Evolutionary conservation across 2,797 vertebrate genomes (phyloP).

Genomic region (Cirrhinus molitorella): DNA sequence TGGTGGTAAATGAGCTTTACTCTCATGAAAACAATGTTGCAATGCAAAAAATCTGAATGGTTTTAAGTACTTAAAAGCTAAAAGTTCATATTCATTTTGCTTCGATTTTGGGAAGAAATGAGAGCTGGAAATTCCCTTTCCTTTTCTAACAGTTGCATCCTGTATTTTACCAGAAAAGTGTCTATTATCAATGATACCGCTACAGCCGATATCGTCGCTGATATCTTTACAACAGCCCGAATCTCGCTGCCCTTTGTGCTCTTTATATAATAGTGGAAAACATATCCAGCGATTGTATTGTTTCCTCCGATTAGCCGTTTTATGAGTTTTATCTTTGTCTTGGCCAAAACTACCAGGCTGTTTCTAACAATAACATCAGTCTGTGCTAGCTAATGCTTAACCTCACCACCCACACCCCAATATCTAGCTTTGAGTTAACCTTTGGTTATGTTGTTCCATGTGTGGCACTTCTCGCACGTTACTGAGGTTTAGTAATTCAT

Average conservation of each 20-base stretch:
- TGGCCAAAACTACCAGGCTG: not conserved
- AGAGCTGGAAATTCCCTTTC: not conserved
- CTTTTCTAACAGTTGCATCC: not conserved
- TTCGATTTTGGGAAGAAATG: not conserved
- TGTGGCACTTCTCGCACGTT: not conserved
- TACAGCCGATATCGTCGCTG: not conserved
- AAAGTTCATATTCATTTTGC: not conserved
- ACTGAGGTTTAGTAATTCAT: not conserved
- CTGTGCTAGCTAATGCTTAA: conserved; percentile 8
- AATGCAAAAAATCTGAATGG: not conserved
- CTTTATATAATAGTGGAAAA: not conserved
- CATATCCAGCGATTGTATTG: too few relatives aligned
- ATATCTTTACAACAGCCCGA: not conserved
- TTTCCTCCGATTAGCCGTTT: conserved; percentile 2
- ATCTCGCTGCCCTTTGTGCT: conserved; percentile 24
- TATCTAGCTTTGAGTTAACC: not conserved
- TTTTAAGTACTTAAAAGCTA: not conserved
- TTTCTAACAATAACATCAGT: not conserved
- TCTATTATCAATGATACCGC: not conserved
- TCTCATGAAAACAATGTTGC: not conserved
- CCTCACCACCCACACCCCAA: not conserved
- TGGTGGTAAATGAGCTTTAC: not conserved
- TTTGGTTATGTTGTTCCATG: not conserved
- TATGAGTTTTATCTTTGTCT: not conserved
- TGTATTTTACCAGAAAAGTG: not conserved